phyloP scores from a whole-genome alignment of 1,140 invertebrate genomes.

The Metopolophium dirhodum region DNA sequence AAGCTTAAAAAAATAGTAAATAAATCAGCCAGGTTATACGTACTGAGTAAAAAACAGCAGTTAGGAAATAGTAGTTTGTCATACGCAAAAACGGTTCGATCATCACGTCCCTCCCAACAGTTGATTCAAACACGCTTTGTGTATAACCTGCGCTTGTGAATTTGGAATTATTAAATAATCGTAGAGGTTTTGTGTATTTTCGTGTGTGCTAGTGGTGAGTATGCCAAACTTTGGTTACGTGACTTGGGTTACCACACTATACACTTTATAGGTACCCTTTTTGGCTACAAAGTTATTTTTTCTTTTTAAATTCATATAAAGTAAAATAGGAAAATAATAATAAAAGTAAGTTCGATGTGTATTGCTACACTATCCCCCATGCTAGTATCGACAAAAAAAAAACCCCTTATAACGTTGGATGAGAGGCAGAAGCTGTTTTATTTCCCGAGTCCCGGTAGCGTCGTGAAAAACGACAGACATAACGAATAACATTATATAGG shows the following conservation, averaged over 20 bases:
- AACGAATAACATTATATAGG: slow-evolving; percentile 20
- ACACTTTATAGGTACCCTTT: slow-evolving; percentile 28
- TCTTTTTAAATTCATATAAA: slow-evolving; percentile 42
- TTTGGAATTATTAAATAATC: slow-evolving; percentile 47
- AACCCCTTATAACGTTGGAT: not conserved
- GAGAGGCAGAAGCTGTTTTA: slow-evolving; percentile 21
- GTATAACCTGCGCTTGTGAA: not conserved
- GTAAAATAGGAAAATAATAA: slow-evolving; percentile 45
- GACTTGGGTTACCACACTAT: not conserved
- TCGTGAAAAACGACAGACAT: slow-evolving; percentile 42
- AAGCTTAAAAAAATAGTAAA: not conserved
- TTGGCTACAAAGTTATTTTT: slow-evolving; percentile 27
- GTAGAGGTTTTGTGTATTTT: slow-evolving; percentile 19
- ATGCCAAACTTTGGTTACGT: slow-evolving; percentile 24
- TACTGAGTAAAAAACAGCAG: not conserved
- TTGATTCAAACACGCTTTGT: slow-evolving; percentile 5
- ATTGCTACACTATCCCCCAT: not conserved
- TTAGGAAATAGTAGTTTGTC: slow-evolving; percentile 18
- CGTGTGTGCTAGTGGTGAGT: not conserved
- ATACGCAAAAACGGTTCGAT: not conserved
- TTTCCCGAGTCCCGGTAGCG: slow-evolving; percentile 29
- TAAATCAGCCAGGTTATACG: not conserved
- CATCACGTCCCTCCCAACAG: slow-evolving; percentile 15
- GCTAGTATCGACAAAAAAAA: not conserved
- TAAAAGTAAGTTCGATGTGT: slow-evolving; percentile 23